Base-by-base conservation (phyloP, 2,113 vertebrate genomes). In the Mastomys natalensis region DNA sequence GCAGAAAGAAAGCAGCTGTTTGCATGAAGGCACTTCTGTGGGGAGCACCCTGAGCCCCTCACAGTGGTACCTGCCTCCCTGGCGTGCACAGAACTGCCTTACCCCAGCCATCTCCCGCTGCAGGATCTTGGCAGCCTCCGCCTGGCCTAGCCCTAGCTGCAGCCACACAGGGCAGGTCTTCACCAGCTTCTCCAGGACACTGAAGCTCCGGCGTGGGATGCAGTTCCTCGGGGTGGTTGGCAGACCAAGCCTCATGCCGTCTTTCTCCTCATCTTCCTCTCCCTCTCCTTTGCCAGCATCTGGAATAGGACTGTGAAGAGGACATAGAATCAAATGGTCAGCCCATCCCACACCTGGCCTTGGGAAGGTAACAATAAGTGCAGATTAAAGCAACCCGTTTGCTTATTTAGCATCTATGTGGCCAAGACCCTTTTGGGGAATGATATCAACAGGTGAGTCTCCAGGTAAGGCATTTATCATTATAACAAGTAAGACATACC, bases 111-210 rank as follows among this genome's bases (percentile, higher is more conserved):
- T 48, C 97, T 99, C 99, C 86, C 94, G 98, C 95, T 98, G 98
- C 96, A 99, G 98, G 87, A 99, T 98, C 0, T 87, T 94, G 3
- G 80, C 84, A 13, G 96, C 98, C 88, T 98, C 98, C 2, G 98
- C 98, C 87, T 60, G 98, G 88, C 85, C 98, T 97, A 99, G 98
- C 85, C 98, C 99, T 96, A 99, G 98, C 85, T 99, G 99, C 87
- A 99, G 98, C 99, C 99, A 99, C 87, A 99, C 98, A 0, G 99
- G 98, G 92, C 99, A 98, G 0, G 99, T 99, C 93, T 98, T 99
- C 78, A 99, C 97, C 94, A 99, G 99, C 90, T 98, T 99, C 92
- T 99, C 99, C 43, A 99, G 92, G 55, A 98, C 97, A 81, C 99
- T 99, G 98, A 99, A 98, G 34, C 98, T 98, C 31, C 98, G 98